Evolutionary conservation across 2,113 vertebrate genomes (phyloP), one percentile per base, ranked within the genome.

Genomic region (Silurus glanis): DNA sequence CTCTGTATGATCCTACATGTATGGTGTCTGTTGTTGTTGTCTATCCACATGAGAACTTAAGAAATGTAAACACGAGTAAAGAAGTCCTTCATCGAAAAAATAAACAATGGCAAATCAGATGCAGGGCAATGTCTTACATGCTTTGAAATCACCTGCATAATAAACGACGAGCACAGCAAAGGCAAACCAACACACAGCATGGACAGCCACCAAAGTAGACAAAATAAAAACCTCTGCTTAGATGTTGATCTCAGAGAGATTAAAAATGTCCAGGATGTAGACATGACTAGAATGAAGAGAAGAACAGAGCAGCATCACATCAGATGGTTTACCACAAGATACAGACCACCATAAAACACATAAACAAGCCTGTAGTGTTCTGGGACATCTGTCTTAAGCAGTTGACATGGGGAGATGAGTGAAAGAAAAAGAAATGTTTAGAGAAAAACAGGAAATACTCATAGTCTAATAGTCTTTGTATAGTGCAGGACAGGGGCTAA

Each of bases 281-380:
- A 45, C 56, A 59, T 19, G 28, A 58, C 16, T 56, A 37, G 66
- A n/a, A 45, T 72, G 13, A 23, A 83, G 82, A 83, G n/a, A 71
- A 71, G 53, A 66, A 69, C 51, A 72, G 64, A 71, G 51, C 66
- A 83, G 67, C 66, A 55, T 72, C 51, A 83, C 82, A 58, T 83
- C 82, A 83, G 64, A 58, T 19, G 69, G 6, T 56, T 84, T 55
- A 74, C 69, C 83, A 84, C 67, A 84, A 61, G 69, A 84, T 84
- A 16, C 67, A 84, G 71, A 84, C 83, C 83, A 74, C 74, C 83
- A 84, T 79, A 55, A 66, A 66, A 85, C 3, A 5, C 16, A 78
- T 53, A 85, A 79, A 85, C 59, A 85, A 67, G 49, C 21, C 74
- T 64, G 16, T 64, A 85, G 74, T 16, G 9, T 55, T 67, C 28